Evolutionary conservation across 2,113 vertebrate genomes (phyloP), one percentile per base, ranked within the genome.

Genomic region (Orientallactaga bullata): DNA sequence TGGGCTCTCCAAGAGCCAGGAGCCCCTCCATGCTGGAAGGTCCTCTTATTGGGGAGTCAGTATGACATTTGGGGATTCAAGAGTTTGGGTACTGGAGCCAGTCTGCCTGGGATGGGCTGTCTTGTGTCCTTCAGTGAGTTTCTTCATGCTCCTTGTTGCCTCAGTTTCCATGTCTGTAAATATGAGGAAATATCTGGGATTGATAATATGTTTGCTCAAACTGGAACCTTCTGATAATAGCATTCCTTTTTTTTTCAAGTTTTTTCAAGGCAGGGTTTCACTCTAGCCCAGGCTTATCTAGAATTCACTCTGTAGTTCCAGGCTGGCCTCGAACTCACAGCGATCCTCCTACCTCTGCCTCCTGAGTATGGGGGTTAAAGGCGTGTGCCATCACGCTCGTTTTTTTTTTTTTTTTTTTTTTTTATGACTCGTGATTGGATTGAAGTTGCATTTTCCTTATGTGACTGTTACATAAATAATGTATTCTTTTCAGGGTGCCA

Each of bases 101-200:
- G 9, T 65, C 24, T 78, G n/a, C 5, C 30, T 68, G 37, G 32
- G 74, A 72, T 85, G 85, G 47, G 83, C n/a, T 32, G 0, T 96
- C 74, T 39, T 69, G 0, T 55, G 93, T 51, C n/a, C 94, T 88
- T 61, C 12, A 0, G 0, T 95, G 97, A 96, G 61, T 97, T 93
- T 93, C 91, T 7, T 55, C 88, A 73, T 69, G 68, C 3, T 89
- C 30, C 89, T 79, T 78, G 65, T 37, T 30, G 55, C 55, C 55
- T 13, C 55, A 55, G 55, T 55, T 15, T 55, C 55, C 12, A 13
- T n/a, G 83, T 81, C 47, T 88, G 21, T 93, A 89, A 83, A 72
- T 89, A 28, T 76, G 51, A 92, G 73, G 9, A 21, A 58, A 15
- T 90, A 69, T 47, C 24, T 87, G 18, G 61, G 65, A 78, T 72